Evolutionary conservation across 2,888 invertebrate genomes (phyloP).

Genomic region (Alloscopus bannaensis): DNA sequence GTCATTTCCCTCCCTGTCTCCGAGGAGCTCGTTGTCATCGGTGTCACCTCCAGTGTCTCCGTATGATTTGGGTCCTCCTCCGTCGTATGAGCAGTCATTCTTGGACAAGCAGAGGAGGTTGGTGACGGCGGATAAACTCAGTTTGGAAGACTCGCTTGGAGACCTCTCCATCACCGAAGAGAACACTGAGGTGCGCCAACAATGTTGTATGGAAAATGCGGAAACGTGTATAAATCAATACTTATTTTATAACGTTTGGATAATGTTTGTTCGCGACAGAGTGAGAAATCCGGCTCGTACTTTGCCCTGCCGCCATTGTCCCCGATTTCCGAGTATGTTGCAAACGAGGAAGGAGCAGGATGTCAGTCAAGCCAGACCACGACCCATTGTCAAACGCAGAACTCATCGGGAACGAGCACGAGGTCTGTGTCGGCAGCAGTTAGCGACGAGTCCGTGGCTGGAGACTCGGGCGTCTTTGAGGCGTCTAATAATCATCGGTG

Average conservation of each 20-base stretch:
- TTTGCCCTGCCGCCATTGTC: conserved; percentile 80
- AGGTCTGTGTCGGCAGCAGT: conserved; percentile 96
- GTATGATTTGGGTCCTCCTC: conserved; percentile 78
- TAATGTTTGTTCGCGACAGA: too few relatives aligned
- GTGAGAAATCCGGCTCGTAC: conserved; percentile 69
- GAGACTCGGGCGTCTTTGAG: conserved; percentile 94
- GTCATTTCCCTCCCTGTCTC: conserved; percentile 89
- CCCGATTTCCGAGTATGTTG: conserved; percentile 91
- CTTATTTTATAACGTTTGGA: too few relatives aligned
- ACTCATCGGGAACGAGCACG: conserved; percentile 81
- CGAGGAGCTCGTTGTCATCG: conserved; percentile 89
- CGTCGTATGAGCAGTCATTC: conserved; percentile 83
- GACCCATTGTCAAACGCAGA: conserved; percentile 75
- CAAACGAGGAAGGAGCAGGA: conserved; percentile 75
- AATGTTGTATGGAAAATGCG: too few relatives aligned
- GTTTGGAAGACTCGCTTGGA: conserved; percentile 68
- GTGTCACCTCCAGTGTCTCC: conserved; percentile 91
- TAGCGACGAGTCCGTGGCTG: conserved; percentile 97
- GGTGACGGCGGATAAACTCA: conserved; percentile 48
- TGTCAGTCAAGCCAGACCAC: conserved; percentile 75
- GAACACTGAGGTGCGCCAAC: conserved; percentile 46
- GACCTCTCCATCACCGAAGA: conserved; percentile 67
- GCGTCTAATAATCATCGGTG: conserved; percentile 82
- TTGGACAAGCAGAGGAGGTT: conserved; percentile 70
- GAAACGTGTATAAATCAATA: too few relatives aligned